These are phyloP conservation scores for Columbina picui DNA, from an alignment of 2,113 vertebrate species.

Conservation along the genomic window DNA sequence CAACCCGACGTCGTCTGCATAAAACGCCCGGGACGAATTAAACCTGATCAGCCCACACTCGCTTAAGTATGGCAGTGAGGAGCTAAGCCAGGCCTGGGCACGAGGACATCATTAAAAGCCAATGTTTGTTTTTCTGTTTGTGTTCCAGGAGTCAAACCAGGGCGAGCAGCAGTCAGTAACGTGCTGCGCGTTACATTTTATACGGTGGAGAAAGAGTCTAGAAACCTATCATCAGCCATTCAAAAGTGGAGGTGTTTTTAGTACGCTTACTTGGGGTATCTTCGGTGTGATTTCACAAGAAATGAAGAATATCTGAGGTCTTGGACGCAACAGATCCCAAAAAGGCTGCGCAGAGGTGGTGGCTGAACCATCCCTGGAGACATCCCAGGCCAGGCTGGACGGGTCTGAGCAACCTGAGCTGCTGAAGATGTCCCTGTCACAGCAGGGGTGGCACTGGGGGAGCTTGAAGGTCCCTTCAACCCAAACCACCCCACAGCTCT, in stretches of 20 bases:
- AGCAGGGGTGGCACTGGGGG: too few species aligned
- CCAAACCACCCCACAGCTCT: fast-evolving
- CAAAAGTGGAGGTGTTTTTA: background rate
- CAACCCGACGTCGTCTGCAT: too few species aligned
- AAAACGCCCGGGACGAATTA: too few species aligned
- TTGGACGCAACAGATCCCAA: fast-evolving
- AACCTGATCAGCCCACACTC: too few species aligned
- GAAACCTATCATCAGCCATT: background rate
- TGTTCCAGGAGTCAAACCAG: fast-evolving
- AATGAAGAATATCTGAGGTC: background rate
- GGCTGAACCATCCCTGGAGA: background rate
- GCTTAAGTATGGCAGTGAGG: background rate
- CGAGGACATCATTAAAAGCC: fast-evolving
- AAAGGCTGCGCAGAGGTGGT: fast-evolving
- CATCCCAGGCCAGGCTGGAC: fast-evolving
- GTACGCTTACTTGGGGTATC: background rate
- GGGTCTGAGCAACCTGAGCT: too few species aligned
- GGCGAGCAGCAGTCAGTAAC: fast-evolving
- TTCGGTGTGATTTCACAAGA: background rate
- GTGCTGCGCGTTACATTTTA: fast-evolving
- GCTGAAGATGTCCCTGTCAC: too few species aligned
- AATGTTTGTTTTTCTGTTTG: background rate
- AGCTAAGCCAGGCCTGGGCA: background rate
- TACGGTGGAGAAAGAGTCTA: background rate
- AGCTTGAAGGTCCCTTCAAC: background rate